Conservation (phyloP, 1,140 invertebrate species). For the Probaryconus sp. region DNA sequence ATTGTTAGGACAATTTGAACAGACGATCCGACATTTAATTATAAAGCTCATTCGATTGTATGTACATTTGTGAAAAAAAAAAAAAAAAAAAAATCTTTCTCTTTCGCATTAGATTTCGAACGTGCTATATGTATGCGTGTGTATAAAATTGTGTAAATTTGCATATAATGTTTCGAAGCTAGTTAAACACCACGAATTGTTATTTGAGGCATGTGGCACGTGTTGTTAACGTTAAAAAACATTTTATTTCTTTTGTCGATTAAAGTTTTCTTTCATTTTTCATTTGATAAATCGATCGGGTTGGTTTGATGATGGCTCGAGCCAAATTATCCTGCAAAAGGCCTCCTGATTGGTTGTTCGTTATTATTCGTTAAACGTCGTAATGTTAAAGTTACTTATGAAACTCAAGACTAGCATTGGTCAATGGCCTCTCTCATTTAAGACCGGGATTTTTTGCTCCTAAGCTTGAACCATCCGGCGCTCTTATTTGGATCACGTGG, state of each 20-base stretch:
- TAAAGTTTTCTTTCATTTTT: slow-evolving; percentile 16
- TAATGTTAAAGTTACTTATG: slow-evolving; percentile 69
- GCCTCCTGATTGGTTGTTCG: too few species aligned
- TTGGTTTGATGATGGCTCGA: slow-evolving; percentile 15
- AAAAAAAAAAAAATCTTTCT: slow-evolving; percentile 38
- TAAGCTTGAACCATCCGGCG: slow-evolving; percentile 85
- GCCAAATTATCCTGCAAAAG: slow-evolving; percentile 45
- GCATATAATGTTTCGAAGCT: slow-evolving; percentile 58
- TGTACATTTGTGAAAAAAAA: slow-evolving; percentile 44
- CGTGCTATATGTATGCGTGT: slow-evolving; percentile 63
- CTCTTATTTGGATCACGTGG: slow-evolving; percentile 84
- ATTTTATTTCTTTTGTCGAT: slow-evolving; percentile 25
- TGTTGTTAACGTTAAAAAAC: slow-evolving; percentile 42
- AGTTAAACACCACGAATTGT: slow-evolving; percentile 53
- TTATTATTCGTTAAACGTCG: slow-evolving; percentile 31
- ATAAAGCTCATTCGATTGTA: slow-evolving; percentile 39
- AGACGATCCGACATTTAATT: slow-evolving; percentile 50
- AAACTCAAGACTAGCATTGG: slow-evolving; percentile 78
- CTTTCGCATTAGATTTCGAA: slow-evolving; percentile 41
- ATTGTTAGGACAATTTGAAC: slow-evolving; percentile 60
- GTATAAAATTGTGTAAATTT: slow-evolving; percentile 62
- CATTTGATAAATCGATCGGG: too few species aligned
- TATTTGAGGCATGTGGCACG: slow-evolving; percentile 51
- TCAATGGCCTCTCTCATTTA: slow-evolving; percentile 76
- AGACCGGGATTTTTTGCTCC: slow-evolving; percentile 80